Conservation (phyloP, 2,888 invertebrate genomes). For the Apotomis turbidana region DNA sequence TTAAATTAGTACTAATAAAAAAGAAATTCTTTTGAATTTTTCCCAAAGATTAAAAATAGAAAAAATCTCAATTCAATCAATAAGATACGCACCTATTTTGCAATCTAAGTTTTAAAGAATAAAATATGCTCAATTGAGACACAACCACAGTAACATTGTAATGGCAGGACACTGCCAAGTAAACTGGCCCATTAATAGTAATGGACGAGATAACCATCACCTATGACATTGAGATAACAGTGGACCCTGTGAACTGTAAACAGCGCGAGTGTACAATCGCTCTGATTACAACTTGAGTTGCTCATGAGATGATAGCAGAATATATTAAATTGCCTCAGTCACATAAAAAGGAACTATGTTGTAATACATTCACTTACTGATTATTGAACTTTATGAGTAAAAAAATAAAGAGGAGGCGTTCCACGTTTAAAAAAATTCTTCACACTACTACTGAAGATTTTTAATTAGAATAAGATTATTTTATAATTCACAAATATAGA, state of each 20-base stretch:
- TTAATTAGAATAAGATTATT: no score
- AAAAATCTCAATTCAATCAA: not conserved
- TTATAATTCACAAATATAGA: no score
- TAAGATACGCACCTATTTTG: conserved; percentile 14
- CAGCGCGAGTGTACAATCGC: conserved; percentile 34
- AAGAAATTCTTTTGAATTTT: not conserved
- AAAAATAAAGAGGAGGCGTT: no score
- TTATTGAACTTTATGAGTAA: no score
- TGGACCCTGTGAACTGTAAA: conserved; percentile 50
- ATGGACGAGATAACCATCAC: conserved; percentile 29
- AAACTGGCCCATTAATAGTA: conserved; percentile 25
- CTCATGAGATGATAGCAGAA: conserved; percentile 19
- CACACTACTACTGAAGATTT: no score
- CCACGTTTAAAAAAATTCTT: no score
- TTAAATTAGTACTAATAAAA: not conserved
- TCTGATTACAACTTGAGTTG: conserved; percentile 32
- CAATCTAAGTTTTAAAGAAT: not conserved
- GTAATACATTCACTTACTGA: no score
- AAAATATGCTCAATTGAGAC: not conserved
- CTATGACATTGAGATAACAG: conserved; percentile 46
- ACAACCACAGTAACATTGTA: conserved; percentile 34
- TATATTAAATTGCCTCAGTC: conserved; percentile 2
- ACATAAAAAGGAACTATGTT: not conserved
- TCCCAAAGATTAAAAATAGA: not conserved
- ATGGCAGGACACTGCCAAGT: conserved; percentile 22